phyloP scores from a whole-genome alignment of 2,888 invertebrate species.

The Biston stratarius region DNA sequence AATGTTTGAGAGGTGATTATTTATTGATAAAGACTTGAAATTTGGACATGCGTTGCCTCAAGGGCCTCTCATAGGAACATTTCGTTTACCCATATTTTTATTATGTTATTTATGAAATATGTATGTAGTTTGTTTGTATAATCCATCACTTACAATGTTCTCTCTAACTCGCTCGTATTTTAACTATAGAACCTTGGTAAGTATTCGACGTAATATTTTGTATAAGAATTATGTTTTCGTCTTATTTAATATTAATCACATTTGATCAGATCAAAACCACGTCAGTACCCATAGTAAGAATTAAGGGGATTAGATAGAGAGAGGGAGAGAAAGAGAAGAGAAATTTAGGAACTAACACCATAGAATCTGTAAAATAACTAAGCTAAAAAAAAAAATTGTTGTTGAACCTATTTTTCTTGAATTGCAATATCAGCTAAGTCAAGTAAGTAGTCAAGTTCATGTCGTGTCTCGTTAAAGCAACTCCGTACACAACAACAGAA shows the following conservation, averaged over 20 bases:
- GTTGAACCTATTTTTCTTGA: background rate
- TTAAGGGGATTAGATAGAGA: too few species aligned
- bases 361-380: too few species aligned
- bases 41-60: slow-evolving; percentile 22
- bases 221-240: too few species aligned
- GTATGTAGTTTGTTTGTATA: slow-evolving; percentile 3
- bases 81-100: slow-evolving; percentile 22
- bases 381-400: background rate
- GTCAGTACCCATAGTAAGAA: too few species aligned
- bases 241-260: too few species aligned
- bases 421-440: slow-evolving; percentile 11
- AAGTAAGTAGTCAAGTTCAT: background rate
- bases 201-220: background rate
- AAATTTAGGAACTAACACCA: background rate
- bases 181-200: slow-evolving; percentile 10
- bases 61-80: slow-evolving; percentile 16
- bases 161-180: background rate
- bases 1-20: background rate
- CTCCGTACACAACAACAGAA: slow-evolving; percentile 24
- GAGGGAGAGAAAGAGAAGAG: background rate
- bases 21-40: slow-evolving; percentile 9
- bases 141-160: slow-evolving; percentile 11
- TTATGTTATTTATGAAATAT: background rate
- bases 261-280: background rate
- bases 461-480: slow-evolving; percentile 37